Evolutionary conservation across 2,797 vertebrate species (phyloP).

Genomic region (Hoplostethus mediterraneus): DNA sequence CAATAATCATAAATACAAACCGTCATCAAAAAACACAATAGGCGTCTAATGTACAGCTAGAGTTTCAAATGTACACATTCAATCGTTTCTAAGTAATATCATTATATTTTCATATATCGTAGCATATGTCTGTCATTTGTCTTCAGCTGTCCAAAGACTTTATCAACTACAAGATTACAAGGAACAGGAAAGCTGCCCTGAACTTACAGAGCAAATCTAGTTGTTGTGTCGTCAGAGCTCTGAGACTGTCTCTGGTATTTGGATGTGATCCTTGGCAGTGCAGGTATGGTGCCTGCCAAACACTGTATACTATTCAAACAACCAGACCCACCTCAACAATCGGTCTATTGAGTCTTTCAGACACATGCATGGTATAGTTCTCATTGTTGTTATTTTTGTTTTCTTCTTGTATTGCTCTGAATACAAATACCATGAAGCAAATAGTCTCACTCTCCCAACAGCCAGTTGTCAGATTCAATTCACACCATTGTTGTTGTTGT

Average conservation of each 20-base stretch:
- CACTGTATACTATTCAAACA: conserved; percentile 15
- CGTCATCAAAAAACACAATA: no score
- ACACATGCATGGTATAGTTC: not conserved
- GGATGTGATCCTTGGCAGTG: conserved; percentile 24
- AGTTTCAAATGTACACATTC: no score
- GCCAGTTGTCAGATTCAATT: conserved; percentile 51
- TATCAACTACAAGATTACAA: not conserved
- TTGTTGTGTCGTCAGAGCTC: conserved; percentile 6
- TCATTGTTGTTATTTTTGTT: not conserved
- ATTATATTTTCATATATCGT: not conserved
- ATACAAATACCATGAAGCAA: not conserved
- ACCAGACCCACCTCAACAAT: not conserved
- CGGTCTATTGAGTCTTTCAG: not conserved
- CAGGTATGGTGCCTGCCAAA: not conserved
- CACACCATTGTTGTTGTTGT: conserved; percentile 69
- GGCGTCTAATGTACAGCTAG: no score
- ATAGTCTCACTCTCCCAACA: conserved; percentile 1
- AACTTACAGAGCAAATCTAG: conserved; percentile 1
- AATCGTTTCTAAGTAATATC: not conserved
- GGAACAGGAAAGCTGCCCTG: not conserved
- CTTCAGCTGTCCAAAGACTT: not conserved
- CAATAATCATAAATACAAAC: no score
- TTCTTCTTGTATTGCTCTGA: no score
- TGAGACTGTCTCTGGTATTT: conserved; percentile 12
- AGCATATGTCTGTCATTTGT: not conserved